Conservation (phyloP, 2,797 vertebrate genomes). For the Sparus aurata region DNA sequence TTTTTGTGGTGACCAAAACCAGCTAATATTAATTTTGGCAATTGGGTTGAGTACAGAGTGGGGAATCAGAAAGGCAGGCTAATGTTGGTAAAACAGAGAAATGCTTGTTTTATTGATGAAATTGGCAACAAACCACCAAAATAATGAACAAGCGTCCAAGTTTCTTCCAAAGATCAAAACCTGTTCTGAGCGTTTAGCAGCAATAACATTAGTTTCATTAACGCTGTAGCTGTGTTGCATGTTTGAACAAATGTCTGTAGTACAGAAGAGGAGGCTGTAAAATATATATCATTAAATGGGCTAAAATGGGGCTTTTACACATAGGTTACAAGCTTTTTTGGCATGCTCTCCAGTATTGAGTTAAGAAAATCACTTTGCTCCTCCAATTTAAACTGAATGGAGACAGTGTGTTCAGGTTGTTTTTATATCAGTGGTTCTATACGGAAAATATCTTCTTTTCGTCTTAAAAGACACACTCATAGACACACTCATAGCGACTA, state of each 20-base stretch:
- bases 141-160: neutral
- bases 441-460: conserved; percentile 14
- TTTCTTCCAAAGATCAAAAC: conserved; percentile 32
- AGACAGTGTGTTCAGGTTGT: neutral
- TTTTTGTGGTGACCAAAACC: too few relatives aligned
- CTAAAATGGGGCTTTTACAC: conserved; percentile 3
- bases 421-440: neutral
- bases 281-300: conserved; percentile 15
- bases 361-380: conserved; percentile 18
- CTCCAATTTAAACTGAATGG: conserved; percentile 11
- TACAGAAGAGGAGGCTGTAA: conserved; percentile 15
- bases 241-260: conserved; percentile 14
- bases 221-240: conserved; percentile 6
- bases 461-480: conserved; percentile 23
- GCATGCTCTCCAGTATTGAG: neutral
- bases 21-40: too few relatives aligned
- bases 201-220: conserved; percentile 30
- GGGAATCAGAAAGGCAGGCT: neutral
- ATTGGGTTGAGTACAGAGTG: neutral
- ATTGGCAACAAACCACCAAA: conserved; percentile 12
- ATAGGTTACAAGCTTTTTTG: neutral
- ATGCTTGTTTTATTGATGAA: conserved; percentile 8
- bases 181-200: conserved; percentile 37
- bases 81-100: conserved; percentile 1
- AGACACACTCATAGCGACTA: conserved; percentile 2